These are phyloP conservation scores for Trypoxylon attenuatum DNA, from an alignment of 2,888 invertebrate genomes.

Conservation along the genomic window DNA sequence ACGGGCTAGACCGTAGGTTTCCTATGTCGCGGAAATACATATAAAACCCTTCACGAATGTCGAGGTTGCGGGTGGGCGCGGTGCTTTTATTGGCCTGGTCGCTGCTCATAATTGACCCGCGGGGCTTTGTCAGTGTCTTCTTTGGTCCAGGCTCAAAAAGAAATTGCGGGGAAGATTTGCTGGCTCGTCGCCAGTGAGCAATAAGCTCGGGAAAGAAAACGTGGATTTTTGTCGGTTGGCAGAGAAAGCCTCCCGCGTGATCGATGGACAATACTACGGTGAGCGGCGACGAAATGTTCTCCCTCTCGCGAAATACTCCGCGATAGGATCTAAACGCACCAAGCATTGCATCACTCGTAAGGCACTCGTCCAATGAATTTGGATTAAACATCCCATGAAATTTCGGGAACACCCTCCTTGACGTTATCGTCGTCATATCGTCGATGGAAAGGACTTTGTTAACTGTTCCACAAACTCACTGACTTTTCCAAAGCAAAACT, in stretches of 20 bases:
- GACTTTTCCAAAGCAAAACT: too few relatives aligned
- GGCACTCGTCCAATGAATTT: too few relatives aligned
- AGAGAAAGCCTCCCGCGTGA: constrained; percentile 35
- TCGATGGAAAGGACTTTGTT: too few relatives aligned
- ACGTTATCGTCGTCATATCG: too few relatives aligned
- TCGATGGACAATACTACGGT: constrained; percentile 33
- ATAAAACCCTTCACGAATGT: too few relatives aligned
- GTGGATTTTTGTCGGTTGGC: constrained; percentile 27
- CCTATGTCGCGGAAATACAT: background rate
- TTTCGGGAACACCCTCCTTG: too few relatives aligned
- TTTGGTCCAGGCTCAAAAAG: constrained; percentile 27
- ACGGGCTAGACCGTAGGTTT: background rate
- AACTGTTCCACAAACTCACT: too few relatives aligned
- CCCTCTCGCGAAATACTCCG: too few relatives aligned
- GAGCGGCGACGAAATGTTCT: constrained; percentile 24
- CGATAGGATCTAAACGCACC: too few relatives aligned
- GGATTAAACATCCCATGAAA: too few relatives aligned
- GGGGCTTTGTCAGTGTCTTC: constrained; percentile 29
- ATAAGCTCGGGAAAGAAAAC: constrained; percentile 30
- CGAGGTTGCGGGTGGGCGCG: too few relatives aligned
- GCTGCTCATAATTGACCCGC: constrained; percentile 52
- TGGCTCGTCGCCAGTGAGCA: constrained; percentile 47
- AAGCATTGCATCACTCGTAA: too few relatives aligned
- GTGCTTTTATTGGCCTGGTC: constrained; percentile 22
- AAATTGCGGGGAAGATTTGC: constrained; percentile 46